Evolutionary conservation across 2,797 vertebrate genomes (phyloP).

Genomic region (Enteromius anoplus): DNA sequence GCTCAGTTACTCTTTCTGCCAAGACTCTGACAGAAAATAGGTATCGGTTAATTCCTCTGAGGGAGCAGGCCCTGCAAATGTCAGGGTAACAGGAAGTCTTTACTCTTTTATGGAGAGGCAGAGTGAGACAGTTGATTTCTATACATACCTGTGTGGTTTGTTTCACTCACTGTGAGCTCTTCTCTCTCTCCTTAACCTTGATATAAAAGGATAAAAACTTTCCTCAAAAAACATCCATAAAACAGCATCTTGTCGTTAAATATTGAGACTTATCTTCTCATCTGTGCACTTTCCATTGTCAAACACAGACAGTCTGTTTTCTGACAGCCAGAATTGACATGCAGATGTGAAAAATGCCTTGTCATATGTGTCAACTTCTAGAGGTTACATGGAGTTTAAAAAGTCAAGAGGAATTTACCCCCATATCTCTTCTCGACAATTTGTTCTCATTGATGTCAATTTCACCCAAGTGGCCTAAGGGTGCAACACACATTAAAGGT

Average conservation of each 20-base stretch:
- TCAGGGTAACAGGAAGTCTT: slow-evolving; percentile 53
- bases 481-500: slow-evolving; percentile 65
- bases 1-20: slow-evolving; percentile 62
- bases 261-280: slow-evolving; percentile 23
- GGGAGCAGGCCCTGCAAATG: slow-evolving; percentile 66
- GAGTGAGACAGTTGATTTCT: slow-evolving; percentile 9
- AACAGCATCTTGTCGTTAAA: not conserved
- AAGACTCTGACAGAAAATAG: slow-evolving; percentile 68
- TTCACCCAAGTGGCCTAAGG: slow-evolving; percentile 70
- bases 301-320: not conserved
- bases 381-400: slow-evolving; percentile 54
- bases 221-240: slow-evolving; percentile 19
- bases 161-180: slow-evolving; percentile 12
- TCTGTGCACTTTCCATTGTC: not conserved
- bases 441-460: slow-evolving; percentile 78
- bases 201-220: not conserved
- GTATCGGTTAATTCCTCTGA: slow-evolving; percentile 65
- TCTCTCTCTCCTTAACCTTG: not conserved
- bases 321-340: not conserved
- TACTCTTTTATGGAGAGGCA: slow-evolving; percentile 53
- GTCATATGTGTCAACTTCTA: not conserved
- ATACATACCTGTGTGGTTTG: slow-evolving; percentile 24
- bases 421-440: slow-evolving; percentile 61
- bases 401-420: slow-evolving; percentile 69
- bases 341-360: slow-evolving; percentile 5